These are phyloP conservation scores for Ptychodera flava DNA, from an alignment of 35 echinoderm and acorn worm species.

Conservation along the genomic window DNA sequence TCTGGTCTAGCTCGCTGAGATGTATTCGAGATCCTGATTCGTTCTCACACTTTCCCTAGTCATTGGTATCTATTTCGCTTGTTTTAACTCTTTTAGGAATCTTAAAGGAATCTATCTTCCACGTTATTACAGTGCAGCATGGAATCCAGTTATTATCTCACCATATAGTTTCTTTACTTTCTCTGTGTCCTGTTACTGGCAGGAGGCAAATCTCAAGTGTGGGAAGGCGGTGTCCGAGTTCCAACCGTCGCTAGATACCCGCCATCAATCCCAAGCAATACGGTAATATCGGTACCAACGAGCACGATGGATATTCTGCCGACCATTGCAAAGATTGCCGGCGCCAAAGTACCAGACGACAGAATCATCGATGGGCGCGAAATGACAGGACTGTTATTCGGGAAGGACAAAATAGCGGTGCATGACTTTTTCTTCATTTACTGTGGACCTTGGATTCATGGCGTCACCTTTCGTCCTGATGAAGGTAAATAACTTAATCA, in stretches of 20 bases:
- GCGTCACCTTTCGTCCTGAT: conserved; percentile 62
- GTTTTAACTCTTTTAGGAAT: no score
- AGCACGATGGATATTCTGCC: conserved; percentile 62
- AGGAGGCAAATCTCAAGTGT: conserved; percentile 89
- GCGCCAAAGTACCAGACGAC: conserved; percentile 35
- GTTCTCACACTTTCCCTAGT: no score
- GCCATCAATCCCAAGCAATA: conserved; percentile 39
- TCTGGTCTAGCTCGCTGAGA: no score
- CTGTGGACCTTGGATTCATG: conserved; percentile 86
- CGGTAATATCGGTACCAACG: conserved; percentile 67
- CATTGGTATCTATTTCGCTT: no score
- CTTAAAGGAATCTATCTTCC: no score
- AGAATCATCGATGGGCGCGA: conserved; percentile 73
- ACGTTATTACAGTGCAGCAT: no score
- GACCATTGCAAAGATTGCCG: conserved; percentile 58
- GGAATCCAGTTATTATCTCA: no score
- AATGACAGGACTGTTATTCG: conserved; percentile 63
- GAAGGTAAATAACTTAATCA: conserved; percentile 43
- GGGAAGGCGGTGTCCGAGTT: conserved; percentile 90
- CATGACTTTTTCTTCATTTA: conserved; percentile 95
- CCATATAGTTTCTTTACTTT: no score
- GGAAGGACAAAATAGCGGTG: conserved; percentile 28
- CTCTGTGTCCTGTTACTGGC: no score
- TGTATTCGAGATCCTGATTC: no score
- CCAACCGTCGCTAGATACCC: conserved; percentile 77